Base-by-base conservation (phyloP, 2,888 invertebrate species). In the Caenorhabditis macrosperma region DNA sequence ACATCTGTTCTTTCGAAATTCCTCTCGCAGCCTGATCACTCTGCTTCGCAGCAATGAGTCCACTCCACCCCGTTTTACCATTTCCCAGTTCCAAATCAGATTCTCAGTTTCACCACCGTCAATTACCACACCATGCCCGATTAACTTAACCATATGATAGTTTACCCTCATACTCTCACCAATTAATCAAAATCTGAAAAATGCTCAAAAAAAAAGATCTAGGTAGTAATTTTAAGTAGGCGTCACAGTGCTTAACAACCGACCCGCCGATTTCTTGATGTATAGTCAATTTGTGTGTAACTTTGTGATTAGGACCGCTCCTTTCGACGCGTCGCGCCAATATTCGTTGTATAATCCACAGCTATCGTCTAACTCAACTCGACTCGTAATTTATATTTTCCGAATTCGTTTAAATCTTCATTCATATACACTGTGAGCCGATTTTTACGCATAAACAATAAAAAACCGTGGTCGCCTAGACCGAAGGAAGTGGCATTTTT, bases 71-170 rank as follows among this genome's bases (percentile, higher is more conserved):
- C 22, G 30, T 28, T 48, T 24, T 22, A 15, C 24, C 33, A 10
- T 22, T 41, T 55, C 68, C 68, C 38, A 30, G 41, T 69, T 50
- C 20, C 26, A 55, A 71, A 63, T 72, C 72, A 72, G n/a, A 55
- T 4, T 64, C 55, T 57, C 71, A 61, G 61, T 71, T 71, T 71
- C 35, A 61, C 38, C 50, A 38, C 38, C 20, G n/a, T n/a, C n/a
- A n/a, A 46, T 46, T 46, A 12, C 50, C 26, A 22, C 4, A 50
- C 26, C 44, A 38, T 15, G 38, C 38, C 38, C 10, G 15, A 38
- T 46, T 46, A 20, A 46, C 46, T 46, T 46, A 22, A 20, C 46
- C 22, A 3, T 46, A 46, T 22, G 20, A 46, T 20, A 7, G 20
- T 71, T 71, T 54, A 61, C 26, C 35, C 46, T 67, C 20, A 38